Evolutionary conservation across 1,140 invertebrate species (phyloP), one percentile per base, ranked within the genome.

Genomic region (Cheumatopsyche charites): DNA sequence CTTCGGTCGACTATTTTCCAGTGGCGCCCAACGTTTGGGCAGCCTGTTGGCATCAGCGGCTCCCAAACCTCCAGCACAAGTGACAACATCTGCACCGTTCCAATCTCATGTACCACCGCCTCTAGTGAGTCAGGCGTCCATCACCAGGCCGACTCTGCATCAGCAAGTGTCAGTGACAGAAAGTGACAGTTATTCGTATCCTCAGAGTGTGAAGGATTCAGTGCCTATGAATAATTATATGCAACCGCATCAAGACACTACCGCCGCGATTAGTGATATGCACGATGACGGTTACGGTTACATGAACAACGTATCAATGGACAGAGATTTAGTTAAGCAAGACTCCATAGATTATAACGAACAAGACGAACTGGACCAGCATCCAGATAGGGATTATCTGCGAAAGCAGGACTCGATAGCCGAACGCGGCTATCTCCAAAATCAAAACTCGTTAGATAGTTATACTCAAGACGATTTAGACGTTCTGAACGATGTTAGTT

Each of bases 11-110:
- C 76, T 84, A 76, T 82, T 84, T 78, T 83, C 81, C n/a, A 84
- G 82, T 74, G 83, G 84, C 80, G 83, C 83, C 23, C 82, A 83
- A 67, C 83, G 82, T 72, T 77, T 85, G 26, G 83, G 83, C 12
- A 84, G 81, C 73, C 79, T 85, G 23, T 81, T 85, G 68, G 82
- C 82, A 26, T 80, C 82, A 36, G 83, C 83, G n/a, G 82, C 82
- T 5, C 82, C 82, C 0, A 82, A 81, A 43, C 81, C 82, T 21
- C 79, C 80, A 65, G 73, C 78, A 62, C n/a, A n/a, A n/a, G 75
- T 76, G 26, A 29, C 76, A 7, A 74, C 72, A 73, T 69, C 79
- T 49, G 71, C 74, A n/a, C 78, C 9, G 76, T 74, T 58, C 68
- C 78, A 81, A 67, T 77, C 82, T 45, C 82, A 83, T 19, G 76